Percentiles rank a stretch among this genome's conserved stretches.
Evolutionary conservation across 2,797 vertebrate genomes (phyloP).

Genomic region (Anabacerthia variegaticeps): DNA sequence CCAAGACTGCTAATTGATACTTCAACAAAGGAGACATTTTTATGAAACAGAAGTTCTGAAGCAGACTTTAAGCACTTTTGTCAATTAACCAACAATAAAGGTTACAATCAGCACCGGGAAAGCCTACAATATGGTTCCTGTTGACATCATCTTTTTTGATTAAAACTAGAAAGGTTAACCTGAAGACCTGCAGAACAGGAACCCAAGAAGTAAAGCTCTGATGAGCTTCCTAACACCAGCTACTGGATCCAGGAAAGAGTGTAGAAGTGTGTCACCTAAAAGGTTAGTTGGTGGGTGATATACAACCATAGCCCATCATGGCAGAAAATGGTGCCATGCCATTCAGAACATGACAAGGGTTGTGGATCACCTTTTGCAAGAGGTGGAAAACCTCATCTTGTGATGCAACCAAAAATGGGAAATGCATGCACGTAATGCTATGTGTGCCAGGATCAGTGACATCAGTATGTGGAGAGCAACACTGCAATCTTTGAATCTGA

Average conservation of each 20-base stretch:
- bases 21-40: constrained; percentile 59
- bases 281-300: not conserved
- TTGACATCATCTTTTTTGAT: constrained; percentile 21
- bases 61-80: constrained; percentile 30
- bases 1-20: constrained; percentile 41
- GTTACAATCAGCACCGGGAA: not conserved
- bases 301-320: not conserved
- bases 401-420: not conserved
- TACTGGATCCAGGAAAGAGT: not conserved
- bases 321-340: not conserved
- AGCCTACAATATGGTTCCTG: not conserved
- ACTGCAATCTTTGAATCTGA: not conserved
- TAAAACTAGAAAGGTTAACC: constrained; percentile 30
- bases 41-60: constrained; percentile 55
- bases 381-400: not conserved
- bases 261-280: not conserved
- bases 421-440: not conserved
- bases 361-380: not conserved
- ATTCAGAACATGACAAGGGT: not conserved
- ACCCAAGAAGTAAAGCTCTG: not conserved
- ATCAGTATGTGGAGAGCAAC: not conserved
- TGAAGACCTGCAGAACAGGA: not conserved
- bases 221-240: not conserved
- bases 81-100: constrained; percentile 58
- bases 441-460: not conserved